A percentile compares a stretch with the other conserved stretches of the same genome.
Conservation (phyloP, 2,888 invertebrate species). For the Macrophya alboannulata region DNA sequence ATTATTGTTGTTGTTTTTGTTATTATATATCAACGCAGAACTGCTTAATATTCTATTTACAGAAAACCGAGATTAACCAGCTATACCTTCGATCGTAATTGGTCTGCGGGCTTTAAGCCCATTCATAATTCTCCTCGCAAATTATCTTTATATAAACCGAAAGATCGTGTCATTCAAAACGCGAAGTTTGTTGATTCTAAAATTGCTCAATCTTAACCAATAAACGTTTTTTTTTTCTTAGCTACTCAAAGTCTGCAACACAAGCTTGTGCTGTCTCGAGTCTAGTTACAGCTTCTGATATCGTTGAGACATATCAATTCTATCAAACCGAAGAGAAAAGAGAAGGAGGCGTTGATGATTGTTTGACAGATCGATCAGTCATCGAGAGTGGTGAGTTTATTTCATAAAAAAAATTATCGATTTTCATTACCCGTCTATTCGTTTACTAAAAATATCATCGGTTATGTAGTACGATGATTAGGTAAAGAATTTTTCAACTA, state of each 20-base stretch:
- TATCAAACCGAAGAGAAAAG: no score
- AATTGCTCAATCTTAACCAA: background rate
- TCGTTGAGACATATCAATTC: no score
- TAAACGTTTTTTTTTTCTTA: background rate
- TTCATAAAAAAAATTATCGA: no score
- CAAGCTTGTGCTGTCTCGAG: no score
- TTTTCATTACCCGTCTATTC: no score
- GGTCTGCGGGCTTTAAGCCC: background rate
- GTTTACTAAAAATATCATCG: no score
- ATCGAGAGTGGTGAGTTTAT: no score
- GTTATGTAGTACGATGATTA: no score
- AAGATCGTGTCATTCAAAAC: background rate
- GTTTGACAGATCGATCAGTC: no score
- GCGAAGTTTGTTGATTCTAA: background rate
- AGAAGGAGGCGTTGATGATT: no score
- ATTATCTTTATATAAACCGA: background rate
- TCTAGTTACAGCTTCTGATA: no score
- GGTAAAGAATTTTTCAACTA: no score
- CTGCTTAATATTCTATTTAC: background rate
- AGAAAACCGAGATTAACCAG: background rate
- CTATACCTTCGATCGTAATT: background rate
- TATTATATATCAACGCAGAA: background rate
- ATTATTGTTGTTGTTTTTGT: background rate
- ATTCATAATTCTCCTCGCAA: background rate
- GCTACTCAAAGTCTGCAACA: background rate